Base-by-base conservation (phyloP, 2,888 invertebrate species). In the Punctoribates punctum region DNA sequence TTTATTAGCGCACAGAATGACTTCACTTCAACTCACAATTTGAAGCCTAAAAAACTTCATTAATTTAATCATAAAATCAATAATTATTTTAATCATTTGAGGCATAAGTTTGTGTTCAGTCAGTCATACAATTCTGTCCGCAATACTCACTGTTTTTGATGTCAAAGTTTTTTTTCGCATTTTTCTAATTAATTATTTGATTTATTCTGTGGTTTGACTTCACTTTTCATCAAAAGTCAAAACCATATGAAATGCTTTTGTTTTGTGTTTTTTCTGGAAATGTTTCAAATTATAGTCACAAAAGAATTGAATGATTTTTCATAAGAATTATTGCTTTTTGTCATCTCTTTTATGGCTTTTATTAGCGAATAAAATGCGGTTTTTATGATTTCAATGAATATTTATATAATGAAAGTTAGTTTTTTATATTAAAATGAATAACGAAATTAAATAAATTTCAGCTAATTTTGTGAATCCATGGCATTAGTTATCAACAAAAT, bases 41-140 rank as follows among this genome's bases (percentile, higher is more conserved):
- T 34, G 8, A 34, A 34, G 34, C 34, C 34, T 34, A 34, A 34
- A 54, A 54, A 54, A 54, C 54, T 54, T 67, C 29, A 38, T 67
- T 67, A 67, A 67, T 67, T 67, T 67, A 67, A 67, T 67, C 1
- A 67, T 34, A 67, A 67, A 67, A 67, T 67, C 67, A 11, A 67
- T 67, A 67, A 38, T 67, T 67, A 38, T 67, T 67, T 67, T 67
- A 67, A 67, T 67, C 29, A 67, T 67, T 67, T 67, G 5, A 34
- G 27, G n/a, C 62, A 20, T 54, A 54, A 15, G n/a, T 17, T 13
- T 48, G 60, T 60, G 23, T 13, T 62, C 62, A 62, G 27, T 38
- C 20, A 38, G 11, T 38, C 38, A 67, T 38, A 38, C 20, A 13
- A 38, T 38, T 11, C 20, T 38, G 34, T 67, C 6, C 5, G 13